Conservation (phyloP, 1,140 invertebrate genomes). For the Bursaphelenchus mucronatus region DNA sequence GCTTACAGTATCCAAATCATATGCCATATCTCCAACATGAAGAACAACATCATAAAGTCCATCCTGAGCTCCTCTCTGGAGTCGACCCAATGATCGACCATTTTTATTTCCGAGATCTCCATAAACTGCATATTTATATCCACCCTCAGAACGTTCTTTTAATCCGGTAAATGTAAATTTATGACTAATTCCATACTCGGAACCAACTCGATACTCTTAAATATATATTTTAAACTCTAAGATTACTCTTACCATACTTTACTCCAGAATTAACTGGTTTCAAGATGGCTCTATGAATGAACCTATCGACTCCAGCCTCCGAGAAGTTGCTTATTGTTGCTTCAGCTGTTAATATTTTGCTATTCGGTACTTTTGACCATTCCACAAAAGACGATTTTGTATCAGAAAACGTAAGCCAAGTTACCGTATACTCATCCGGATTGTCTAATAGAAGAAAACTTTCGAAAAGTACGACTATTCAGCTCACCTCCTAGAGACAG, state of each 20-base stretch:
- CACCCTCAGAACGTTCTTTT: constrained; percentile 61
- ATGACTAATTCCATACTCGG: constrained; percentile 61
- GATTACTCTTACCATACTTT: neutral
- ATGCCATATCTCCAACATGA: constrained; percentile 62
- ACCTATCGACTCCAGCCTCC: constrained; percentile 23
- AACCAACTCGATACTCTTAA: constrained; percentile 49
- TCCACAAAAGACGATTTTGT: neutral
- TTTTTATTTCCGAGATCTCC: constrained; percentile 66
- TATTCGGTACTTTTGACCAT: too few relatives aligned
- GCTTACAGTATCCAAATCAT: constrained; percentile 64
- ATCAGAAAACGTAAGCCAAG: constrained; percentile 49
- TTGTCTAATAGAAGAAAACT: constrained; percentile 23
- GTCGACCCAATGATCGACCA: constrained; percentile 63
- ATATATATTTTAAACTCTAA: constrained; percentile 20
- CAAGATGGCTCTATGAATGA: neutral
- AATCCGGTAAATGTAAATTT: constrained; percentile 62
- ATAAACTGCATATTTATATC: constrained; percentile 63
- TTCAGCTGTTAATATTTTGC: neutral
- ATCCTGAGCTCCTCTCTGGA: constrained; percentile 62
- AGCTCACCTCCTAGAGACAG: constrained; percentile 39
- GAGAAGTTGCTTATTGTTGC: constrained; percentile 31
- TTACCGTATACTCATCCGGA: constrained; percentile 28
- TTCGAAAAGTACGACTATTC: constrained; percentile 3
- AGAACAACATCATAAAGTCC: constrained; percentile 65
- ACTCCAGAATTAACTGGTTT: neutral